phyloP scores from a whole-genome alignment of 2,888 invertebrate species.

The Agelastica alni region DNA sequence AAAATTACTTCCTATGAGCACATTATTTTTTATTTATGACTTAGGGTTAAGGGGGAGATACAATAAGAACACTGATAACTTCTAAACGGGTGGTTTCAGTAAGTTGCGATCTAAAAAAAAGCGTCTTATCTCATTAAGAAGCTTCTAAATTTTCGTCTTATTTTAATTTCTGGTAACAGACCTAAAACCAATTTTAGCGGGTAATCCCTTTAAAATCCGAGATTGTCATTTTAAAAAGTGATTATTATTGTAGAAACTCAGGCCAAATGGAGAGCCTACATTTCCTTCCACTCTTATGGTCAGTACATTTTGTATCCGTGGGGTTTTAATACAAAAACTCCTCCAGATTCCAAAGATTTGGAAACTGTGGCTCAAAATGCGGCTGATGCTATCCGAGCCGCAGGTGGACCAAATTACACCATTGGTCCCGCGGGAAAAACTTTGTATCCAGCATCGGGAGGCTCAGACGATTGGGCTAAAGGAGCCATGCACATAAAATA shows the following conservation, averaged over 20 bases:
- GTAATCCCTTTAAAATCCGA: too few relatives aligned
- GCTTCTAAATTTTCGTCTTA: too few relatives aligned
- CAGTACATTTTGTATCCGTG: slow-evolving; percentile 86
- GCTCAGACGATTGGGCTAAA: slow-evolving; percentile 92
- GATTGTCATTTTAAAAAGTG: too few relatives aligned
- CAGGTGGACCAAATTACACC: slow-evolving; percentile 68
- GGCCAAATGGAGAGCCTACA: slow-evolving; percentile 68
- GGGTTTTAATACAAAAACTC: slow-evolving; percentile 77
- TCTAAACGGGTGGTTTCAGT: too few relatives aligned
- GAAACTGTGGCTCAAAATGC: slow-evolving; percentile 71
- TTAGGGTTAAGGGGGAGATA: too few relatives aligned
- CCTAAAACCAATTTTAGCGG: too few relatives aligned
- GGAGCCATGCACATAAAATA: slow-evolving; percentile 81
- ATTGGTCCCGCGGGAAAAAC: slow-evolving; percentile 80
- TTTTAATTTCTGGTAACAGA: too few relatives aligned
- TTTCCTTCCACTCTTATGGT: slow-evolving; percentile 85
- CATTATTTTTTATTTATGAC: too few relatives aligned
- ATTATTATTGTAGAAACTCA: slow-evolving; percentile 45
- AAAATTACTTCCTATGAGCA: too few relatives aligned
- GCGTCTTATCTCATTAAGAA: too few relatives aligned
- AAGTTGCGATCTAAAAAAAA: too few relatives aligned
- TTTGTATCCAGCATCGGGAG: slow-evolving; percentile 79
- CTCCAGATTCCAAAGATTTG: slow-evolving; percentile 72
- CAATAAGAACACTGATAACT: too few relatives aligned
- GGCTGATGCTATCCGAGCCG: slow-evolving; percentile 66